These are phyloP conservation scores for Heterodera carotae DNA, from an alignment of 1,140 invertebrate genomes.

Conservation along the genomic window DNA sequence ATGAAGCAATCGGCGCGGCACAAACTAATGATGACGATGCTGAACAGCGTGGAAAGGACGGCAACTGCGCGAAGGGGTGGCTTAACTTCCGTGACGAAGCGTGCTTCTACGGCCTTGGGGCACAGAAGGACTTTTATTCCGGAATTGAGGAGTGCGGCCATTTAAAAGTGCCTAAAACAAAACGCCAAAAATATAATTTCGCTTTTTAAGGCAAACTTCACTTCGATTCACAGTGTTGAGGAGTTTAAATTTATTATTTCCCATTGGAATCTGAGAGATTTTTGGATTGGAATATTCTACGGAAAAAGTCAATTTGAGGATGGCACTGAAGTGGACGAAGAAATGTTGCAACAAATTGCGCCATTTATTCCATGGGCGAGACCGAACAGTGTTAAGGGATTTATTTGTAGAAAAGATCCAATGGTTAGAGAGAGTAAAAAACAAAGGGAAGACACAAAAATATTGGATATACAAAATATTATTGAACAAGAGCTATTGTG, in stretches of 20 bases:
- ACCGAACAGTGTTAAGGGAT: constrained; percentile 8
- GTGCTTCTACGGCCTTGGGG: constrained; percentile 19
- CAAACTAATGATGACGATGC: not conserved
- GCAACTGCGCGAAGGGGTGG: constrained; percentile 24
- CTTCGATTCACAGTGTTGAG: constrained; percentile 19
- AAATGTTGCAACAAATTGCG: constrained; percentile 16
- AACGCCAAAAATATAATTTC: not conserved
- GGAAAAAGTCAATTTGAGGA: constrained; percentile 16
- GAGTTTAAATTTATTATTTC: constrained; percentile 27
- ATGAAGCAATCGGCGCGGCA: not conserved
- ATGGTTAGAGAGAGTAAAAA: not conserved
- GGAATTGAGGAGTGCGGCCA: constrained; percentile 9
- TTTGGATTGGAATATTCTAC: constrained; percentile 22
- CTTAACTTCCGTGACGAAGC: not conserved
- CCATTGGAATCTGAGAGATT: constrained; percentile 6
- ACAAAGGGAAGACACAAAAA: not conserved
- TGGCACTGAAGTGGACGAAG: constrained; percentile 6
- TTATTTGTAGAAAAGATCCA: constrained; percentile 10
- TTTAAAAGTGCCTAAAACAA: not conserved
- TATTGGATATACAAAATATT: not conserved
- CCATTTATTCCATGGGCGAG: constrained; percentile 10
- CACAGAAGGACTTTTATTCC: not conserved
- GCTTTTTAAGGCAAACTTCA: constrained; percentile 21
- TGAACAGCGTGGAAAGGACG: not conserved
- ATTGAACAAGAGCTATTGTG: too few species aligned